Conservation (phyloP, 2,888 invertebrate genomes). For the Ormyrus labotus region DNA sequence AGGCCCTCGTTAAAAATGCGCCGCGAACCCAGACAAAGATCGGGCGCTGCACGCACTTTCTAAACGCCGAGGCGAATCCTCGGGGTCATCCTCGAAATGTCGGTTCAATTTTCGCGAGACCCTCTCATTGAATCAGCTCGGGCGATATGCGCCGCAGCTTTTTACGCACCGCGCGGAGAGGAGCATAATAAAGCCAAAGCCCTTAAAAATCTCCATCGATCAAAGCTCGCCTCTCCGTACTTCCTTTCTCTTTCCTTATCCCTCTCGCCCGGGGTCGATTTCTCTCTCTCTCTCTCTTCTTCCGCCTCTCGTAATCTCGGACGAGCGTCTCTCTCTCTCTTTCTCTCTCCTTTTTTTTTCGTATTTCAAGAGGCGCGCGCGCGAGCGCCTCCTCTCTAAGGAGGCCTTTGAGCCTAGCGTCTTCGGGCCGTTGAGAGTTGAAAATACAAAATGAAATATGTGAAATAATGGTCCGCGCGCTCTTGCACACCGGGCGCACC, state of each 20-base stretch:
- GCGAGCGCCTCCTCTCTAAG: constrained; percentile 46
- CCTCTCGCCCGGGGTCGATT: constrained; percentile 32
- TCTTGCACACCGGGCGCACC: constrained; percentile 71
- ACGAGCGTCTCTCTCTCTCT: constrained; percentile 43
- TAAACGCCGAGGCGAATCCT: too few relatives aligned
- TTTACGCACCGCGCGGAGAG: background rate
- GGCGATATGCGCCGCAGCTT: background rate
- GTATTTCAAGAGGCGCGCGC: constrained; percentile 37
- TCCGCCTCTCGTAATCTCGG: constrained; percentile 50
- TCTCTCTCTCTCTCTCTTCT: constrained; percentile 51
- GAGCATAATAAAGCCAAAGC: constrained; percentile 36
- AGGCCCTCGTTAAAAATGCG: too few relatives aligned
- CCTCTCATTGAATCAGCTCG: too few relatives aligned
- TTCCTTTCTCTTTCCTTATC: constrained; percentile 54
- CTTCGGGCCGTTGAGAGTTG: constrained; percentile 61
- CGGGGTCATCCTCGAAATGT: too few relatives aligned
- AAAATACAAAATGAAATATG: constrained; percentile 75
- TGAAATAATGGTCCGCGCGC: constrained; percentile 75
- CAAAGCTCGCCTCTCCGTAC: constrained; percentile 42
- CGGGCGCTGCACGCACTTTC: too few relatives aligned
- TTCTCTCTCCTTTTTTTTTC: constrained; percentile 15
- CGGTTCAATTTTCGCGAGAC: too few relatives aligned
- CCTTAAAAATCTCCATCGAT: constrained; percentile 52
- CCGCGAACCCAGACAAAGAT: too few relatives aligned
- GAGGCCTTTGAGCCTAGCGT: constrained; percentile 67